phyloP scores from a whole-genome alignment of 2,797 vertebrate genomes.

The Selene dorsalis region DNA sequence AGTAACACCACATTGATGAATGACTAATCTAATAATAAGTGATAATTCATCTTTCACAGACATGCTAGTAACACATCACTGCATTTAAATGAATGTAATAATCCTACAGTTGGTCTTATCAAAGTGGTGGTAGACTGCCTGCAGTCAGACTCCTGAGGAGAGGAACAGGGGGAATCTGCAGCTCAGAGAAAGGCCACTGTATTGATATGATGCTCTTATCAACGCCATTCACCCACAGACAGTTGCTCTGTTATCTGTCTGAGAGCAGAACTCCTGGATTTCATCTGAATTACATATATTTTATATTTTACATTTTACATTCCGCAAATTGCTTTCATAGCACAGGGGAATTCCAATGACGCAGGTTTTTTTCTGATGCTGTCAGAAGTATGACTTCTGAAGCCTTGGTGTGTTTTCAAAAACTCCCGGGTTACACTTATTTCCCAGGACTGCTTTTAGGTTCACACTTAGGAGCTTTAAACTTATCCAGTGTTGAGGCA shows the following conservation, averaged over 20 bases:
- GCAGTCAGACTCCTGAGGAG: conserved; percentile 62
- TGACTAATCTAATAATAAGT: conserved; percentile 28
- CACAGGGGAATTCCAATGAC: conserved; percentile 24
- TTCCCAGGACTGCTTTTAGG: background rate
- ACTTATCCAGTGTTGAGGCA: background rate
- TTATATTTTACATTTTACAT: conserved; percentile 39
- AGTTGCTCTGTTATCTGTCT: conserved; percentile 68
- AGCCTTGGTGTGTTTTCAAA: conserved; percentile 6
- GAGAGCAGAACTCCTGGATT: conserved; percentile 41
- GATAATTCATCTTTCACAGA: conserved; percentile 2
- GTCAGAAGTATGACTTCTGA: conserved; percentile 14
- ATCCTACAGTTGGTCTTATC: conserved; percentile 36
- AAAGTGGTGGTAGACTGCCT: conserved; percentile 30
- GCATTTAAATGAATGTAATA: conserved; percentile 28
- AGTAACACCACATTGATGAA: background rate
- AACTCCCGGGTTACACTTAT: background rate
- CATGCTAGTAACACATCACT: background rate
- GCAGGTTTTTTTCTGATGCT: background rate
- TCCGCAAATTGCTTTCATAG: conserved; percentile 35
- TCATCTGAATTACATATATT: conserved; percentile 43
- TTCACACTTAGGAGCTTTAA: background rate
- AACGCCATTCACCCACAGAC: conserved; percentile 66
- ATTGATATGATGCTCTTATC: conserved; percentile 78
- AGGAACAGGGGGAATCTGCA: conserved; percentile 48
- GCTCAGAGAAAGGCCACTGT: conserved; percentile 76